Evolutionary conservation across 2,797 vertebrate species (phyloP).

Genomic region (Martes flavigula): DNA sequence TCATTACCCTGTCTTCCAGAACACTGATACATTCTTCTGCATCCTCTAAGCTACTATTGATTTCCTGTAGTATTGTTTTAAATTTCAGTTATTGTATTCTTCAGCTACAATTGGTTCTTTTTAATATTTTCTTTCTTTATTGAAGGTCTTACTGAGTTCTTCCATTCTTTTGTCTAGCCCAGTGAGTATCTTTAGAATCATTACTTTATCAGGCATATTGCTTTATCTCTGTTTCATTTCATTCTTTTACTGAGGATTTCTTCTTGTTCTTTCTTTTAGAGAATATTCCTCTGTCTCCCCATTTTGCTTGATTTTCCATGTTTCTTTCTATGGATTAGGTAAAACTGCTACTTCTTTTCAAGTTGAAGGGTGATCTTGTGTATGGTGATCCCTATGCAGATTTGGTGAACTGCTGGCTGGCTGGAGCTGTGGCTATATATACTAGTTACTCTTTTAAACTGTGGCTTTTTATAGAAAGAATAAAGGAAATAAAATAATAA

Average conservation of each 20-base stretch:
- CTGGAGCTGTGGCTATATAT: not conserved
- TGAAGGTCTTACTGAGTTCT: not conserved
- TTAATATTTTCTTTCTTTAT: not conserved
- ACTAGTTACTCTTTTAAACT: not conserved
- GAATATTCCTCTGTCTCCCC: not conserved
- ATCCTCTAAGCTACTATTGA: not conserved
- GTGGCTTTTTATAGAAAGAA: not conserved
- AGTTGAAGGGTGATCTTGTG: not conserved
- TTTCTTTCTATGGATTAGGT: not conserved
- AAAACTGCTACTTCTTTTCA: not conserved
- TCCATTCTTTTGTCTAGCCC: not conserved
- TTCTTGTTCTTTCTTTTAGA: not conserved
- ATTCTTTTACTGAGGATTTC: not conserved
- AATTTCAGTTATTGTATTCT: not conserved
- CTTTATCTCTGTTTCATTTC: not conserved
- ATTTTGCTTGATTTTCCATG: not conserved
- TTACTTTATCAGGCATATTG: not conserved
- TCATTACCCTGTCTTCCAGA: not conserved
- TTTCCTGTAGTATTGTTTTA: not conserved
- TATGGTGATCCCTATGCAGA: not conserved
- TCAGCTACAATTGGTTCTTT: not conserved
- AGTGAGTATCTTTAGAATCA: not conserved
- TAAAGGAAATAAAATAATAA: not conserved
- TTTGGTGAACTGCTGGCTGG: not conserved
- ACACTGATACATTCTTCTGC: not conserved